Conservation (phyloP, 2,797 vertebrate genomes). For the Linurgus olivaceus region DNA sequence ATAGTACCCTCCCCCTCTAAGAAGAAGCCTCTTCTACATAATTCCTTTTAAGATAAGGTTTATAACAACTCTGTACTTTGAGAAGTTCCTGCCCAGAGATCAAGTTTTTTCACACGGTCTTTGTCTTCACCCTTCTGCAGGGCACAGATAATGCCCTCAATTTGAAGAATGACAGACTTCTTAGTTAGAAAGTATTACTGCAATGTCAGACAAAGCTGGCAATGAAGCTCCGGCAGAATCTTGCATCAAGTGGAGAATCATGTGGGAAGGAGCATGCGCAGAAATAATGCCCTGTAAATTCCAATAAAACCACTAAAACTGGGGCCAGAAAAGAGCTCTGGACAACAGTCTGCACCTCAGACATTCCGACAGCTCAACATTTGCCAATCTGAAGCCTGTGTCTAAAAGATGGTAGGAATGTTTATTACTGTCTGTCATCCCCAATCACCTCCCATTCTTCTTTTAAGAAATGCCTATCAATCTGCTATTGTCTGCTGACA, state of each 20-base stretch:
- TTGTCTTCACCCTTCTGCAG: neutral
- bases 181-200: neutral
- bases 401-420: neutral
- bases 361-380: neutral
- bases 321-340: neutral
- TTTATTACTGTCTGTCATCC: neutral
- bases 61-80: neutral
- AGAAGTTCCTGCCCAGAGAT: neutral
- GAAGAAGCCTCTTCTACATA: neutral
- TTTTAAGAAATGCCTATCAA: neutral
- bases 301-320: neutral
- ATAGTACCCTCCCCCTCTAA: neutral
- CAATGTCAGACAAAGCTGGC: neutral
- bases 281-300: neutral
- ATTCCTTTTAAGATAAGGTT: neutral
- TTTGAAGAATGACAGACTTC: neutral
- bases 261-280: rapidly evolving
- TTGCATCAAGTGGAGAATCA: neutral
- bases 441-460: neutral
- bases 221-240: neutral
- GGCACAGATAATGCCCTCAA: neutral
- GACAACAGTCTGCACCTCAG: neutral
- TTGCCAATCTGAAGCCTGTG: rapidly evolving
- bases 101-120: neutral
- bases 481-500: neutral